A percentile compares a stretch with the other conserved stretches of the same genome.
Evolutionary conservation across 53 echinoderm and acorn worm species (phyloP).

Genomic region (Holothuria scabra): DNA sequence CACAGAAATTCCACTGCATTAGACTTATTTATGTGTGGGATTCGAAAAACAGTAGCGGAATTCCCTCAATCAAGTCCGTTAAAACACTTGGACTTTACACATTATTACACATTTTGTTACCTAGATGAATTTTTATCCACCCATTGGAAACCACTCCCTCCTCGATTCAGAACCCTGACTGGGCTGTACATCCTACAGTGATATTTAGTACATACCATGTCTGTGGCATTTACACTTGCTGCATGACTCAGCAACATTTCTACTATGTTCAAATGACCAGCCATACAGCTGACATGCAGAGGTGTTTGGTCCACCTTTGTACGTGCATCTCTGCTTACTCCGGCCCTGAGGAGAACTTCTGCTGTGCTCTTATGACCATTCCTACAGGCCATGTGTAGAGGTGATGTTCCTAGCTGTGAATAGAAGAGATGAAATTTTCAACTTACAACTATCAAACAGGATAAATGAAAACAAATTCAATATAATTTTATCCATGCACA

Average conservation of each 20-base stretch:
- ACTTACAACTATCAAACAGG: not conserved
- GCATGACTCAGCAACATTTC: conserved; percentile 72
- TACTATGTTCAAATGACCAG: conserved; percentile 76
- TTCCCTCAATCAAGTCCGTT: no score
- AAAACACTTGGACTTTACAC: no score
- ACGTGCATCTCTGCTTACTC: conserved; percentile 93
- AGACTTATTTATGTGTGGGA: no score
- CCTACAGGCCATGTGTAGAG: conserved; percentile 89
- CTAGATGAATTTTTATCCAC: no score
- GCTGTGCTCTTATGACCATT: conserved; percentile 87
- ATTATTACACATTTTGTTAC: no score
- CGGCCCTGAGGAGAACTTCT: conserved; percentile 85
- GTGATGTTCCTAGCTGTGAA: conserved; percentile 87
- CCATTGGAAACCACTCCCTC: no score
- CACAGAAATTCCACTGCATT: no score
- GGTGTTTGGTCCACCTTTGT: conserved; percentile 98
- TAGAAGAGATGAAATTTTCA: not conserved
- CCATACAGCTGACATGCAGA: conserved; percentile 86
- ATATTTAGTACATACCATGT: conserved; percentile 82
- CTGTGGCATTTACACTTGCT: conserved; percentile 90
- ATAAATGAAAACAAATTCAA: no score
- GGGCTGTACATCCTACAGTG: no score
- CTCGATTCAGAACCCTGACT: no score
- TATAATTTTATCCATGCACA: not conserved
- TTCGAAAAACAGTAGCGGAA: no score